These are phyloP conservation scores for Ancistrus triradiatus DNA, from an alignment of 2,113 vertebrate species.

Conservation along the genomic window DNA sequence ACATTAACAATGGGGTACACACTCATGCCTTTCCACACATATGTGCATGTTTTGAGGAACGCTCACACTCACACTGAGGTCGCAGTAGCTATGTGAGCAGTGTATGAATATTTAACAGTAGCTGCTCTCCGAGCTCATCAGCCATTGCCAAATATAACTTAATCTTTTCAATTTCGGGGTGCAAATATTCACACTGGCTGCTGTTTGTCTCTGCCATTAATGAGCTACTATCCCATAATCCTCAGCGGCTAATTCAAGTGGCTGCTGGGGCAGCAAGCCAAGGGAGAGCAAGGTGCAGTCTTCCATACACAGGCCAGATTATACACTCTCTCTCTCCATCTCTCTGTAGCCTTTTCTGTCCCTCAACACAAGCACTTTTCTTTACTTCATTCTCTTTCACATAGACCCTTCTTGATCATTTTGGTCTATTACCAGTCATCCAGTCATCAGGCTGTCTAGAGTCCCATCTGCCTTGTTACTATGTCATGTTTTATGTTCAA, in stretches of 20 bases:
- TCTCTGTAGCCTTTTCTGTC: conserved; percentile 24
- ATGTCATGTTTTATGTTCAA: too few species aligned
- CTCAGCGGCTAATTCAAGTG: conserved; percentile 98
- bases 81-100: conserved; percentile 71
- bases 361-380: background rate
- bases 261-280: conserved; percentile 78
- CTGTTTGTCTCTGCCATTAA: conserved; percentile 99
- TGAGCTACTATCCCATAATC: conserved; percentile 96
- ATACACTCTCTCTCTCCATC: conserved; percentile 48
- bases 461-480: too few species aligned
- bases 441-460: too few species aligned
- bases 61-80: conserved; percentile 22
- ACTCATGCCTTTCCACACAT: conserved; percentile 39
- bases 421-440: background rate
- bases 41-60: conserved; percentile 58
- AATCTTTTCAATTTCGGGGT: conserved; percentile 99
- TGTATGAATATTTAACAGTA: conserved; percentile 99
- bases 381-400: background rate
- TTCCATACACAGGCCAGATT: conserved; percentile 79
- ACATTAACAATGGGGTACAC: conserved; percentile 1
- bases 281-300: conserved; percentile 74
- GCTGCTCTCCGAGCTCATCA: conserved; percentile 88
- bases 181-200: conserved; percentile 99
- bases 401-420: conserved; percentile 3
- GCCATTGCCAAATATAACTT: conserved; percentile 99